Evolutionary conservation across 2,113 vertebrate species (phyloP).

Genomic region (Ia io): DNA sequence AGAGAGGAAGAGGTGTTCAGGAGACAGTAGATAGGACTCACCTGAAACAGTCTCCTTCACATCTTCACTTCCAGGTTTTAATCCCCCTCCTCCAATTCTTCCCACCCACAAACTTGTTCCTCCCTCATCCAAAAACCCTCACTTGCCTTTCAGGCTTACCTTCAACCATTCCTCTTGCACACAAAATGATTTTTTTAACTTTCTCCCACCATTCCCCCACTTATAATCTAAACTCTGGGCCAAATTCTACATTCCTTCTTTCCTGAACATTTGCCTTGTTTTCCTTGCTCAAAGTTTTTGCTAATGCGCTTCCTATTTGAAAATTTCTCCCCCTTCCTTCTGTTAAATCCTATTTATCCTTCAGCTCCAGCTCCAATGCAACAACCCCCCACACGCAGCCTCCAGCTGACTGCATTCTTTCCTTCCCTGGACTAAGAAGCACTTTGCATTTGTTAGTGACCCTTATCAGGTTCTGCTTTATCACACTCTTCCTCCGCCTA

Average conservation of each 20-base stretch:
- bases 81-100: not conserved
- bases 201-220: not conserved
- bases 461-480: not conserved
- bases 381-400: too few species aligned
- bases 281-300: conserved; percentile 10
- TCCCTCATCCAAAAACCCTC: not conserved
- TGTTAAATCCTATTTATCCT: not conserved
- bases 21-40: not conserved
- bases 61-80: not conserved
- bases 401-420: not conserved
- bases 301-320: not conserved
- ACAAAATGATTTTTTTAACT: not conserved
- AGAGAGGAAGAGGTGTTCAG: not conserved
- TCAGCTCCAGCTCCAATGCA: not conserved
- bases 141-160: not conserved
- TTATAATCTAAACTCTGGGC: not conserved
- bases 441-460: not conserved
- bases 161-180: not conserved
- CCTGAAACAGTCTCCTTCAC: not conserved
- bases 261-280: not conserved
- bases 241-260: not conserved
- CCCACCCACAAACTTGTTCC: not conserved
- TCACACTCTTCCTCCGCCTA: not conserved
- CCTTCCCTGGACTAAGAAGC: not conserved
- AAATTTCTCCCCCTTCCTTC: not conserved